Base-by-base conservation (phyloP, 1,140 invertebrate genomes). In the Hydropsyche tenuis region DNA sequence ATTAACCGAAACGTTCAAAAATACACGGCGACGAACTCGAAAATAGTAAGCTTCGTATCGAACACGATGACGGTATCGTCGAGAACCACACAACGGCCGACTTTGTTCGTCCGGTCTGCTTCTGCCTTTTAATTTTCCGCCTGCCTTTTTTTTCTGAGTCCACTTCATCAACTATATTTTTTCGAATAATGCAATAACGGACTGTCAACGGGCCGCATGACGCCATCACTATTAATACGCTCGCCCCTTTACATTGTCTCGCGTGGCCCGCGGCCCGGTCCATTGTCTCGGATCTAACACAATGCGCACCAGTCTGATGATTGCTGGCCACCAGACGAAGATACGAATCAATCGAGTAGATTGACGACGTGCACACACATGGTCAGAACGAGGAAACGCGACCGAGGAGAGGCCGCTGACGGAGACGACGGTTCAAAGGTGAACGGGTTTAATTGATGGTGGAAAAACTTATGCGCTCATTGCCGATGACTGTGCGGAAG, bases 191-290 rank as follows among this genome's bases (percentile, higher is more conserved):
- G 23, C 20, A 60, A 65, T 42, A 65, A 65, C 63, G 63, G 20
- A 65, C 16, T 70, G 68, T 56, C 68, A 70, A 68, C 23, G 48
- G 0, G 16, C 5, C n/a, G 25, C 18, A 70, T 70, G 68, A 70
- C 68, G 68, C 42, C 68, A 70, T 56, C 48, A 48, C 68, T 60
- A 70, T 56, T 48, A 70, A 70, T 70, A 70, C 22, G 4, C 42
- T 18, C 68, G 48, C 30, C 46, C 27, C 18, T 70, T 48, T 56
- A 37, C 68, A 70, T 27, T 56, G 68, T 70, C 46, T 70, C 16
- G 22, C 30, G 30, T 30, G 30, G n/a, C 22, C 51, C 51, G 9
- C n/a, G 37, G 20, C 22, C 37, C 23, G 60, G 63, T 22, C 22
- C 23, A 48, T 27, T 70, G 46, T 70, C 68, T 70, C 68, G 68